Evolutionary conservation across 2,797 vertebrate genomes (phyloP).

Genomic region (Heterohyrax brucei): DNA sequence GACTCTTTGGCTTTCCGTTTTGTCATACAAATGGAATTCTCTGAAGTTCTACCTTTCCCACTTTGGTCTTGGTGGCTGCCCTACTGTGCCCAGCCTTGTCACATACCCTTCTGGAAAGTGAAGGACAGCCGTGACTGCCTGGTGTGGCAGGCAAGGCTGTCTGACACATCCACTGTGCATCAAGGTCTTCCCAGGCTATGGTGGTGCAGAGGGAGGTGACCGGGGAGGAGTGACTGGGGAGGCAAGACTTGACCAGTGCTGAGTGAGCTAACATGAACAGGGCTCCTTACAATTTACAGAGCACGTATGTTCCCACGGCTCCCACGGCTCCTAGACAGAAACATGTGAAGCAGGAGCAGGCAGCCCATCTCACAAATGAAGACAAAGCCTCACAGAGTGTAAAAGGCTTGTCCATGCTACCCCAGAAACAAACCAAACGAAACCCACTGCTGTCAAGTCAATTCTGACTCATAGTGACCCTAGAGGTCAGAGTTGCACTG

Average conservation of each 20-base stretch:
- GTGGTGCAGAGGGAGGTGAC: no score
- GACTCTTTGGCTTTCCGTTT: not conserved
- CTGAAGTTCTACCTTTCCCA: not conserved
- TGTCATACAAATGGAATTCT: not conserved
- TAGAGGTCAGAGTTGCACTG: no score
- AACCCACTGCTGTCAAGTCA: no score
- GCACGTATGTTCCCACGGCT: not conserved
- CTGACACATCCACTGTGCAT: no score
- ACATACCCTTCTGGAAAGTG: not conserved
- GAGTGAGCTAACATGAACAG: not conserved
- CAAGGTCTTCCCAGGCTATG: not conserved
- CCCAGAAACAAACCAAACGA: no score
- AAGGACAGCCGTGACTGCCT: not conserved
- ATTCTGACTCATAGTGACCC: no score
- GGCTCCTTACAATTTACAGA: not conserved
- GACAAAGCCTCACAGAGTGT: not conserved
- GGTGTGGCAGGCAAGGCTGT: not conserved
- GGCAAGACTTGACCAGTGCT: rapidly evolving
- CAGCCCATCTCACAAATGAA: not conserved
- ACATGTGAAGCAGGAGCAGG: not conserved
- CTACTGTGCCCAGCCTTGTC: not conserved
- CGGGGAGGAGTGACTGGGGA: not conserved
- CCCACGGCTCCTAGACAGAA: no score
- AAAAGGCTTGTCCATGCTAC: not conserved
- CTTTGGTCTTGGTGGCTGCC: not conserved